These are phyloP conservation scores for Bombus soroeensis DNA, from an alignment of 1,140 invertebrate species.

Conservation along the genomic window DNA sequence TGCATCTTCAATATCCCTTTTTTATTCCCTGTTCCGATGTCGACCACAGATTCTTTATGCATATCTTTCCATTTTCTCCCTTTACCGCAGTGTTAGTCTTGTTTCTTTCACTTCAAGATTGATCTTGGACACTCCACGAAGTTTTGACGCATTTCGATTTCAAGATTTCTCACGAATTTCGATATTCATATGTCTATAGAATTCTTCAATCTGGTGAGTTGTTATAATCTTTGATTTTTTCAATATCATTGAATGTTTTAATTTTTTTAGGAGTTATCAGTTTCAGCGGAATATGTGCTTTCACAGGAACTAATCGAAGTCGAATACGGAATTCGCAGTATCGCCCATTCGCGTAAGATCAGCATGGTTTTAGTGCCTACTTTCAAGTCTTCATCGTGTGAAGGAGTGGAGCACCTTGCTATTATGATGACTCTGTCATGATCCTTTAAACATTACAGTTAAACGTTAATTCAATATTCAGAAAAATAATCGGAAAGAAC, in stretches of 20 bases:
- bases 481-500: not conserved
- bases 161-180: not conserved
- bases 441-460: slow-evolving; percentile 1
- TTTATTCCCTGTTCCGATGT: not conserved
- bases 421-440: slow-evolving; percentile 62
- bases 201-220: not conserved
- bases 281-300: not conserved
- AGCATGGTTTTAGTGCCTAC: slow-evolving; percentile 72
- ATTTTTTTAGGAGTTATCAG: not conserved
- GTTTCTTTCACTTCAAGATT: not conserved
- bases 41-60: not conserved
- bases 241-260: not conserved
- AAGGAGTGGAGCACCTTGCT: slow-evolving; percentile 58
- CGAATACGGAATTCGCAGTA: slow-evolving; percentile 39
- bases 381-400: slow-evolving; percentile 31
- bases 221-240: not conserved
- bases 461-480: not conserved
- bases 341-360: slow-evolving; percentile 62
- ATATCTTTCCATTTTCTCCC: not conserved
- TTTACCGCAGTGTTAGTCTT: not conserved
- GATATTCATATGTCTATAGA: not conserved
- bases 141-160: not conserved
- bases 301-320: slow-evolving; percentile 20
- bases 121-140: too few relatives aligned
- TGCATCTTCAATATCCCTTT: not conserved